Base-by-base conservation (phyloP, 1,140 invertebrate genomes). In the Argopecten irradians region DNA sequence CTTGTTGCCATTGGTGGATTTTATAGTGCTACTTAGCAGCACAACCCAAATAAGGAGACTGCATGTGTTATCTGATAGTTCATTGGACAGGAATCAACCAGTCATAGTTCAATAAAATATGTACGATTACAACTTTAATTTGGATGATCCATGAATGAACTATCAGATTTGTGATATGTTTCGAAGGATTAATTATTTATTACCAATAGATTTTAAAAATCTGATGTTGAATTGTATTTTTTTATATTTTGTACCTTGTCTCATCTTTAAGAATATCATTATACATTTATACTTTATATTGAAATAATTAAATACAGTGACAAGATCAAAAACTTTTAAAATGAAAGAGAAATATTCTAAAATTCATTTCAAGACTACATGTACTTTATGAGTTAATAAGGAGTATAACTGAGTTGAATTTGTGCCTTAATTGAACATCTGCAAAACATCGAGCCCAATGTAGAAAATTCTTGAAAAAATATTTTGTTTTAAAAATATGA, bases 141-240 rank as follows among this genome's bases (percentile, higher is more conserved):
- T 22, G 55, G 8, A 19, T 11, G 14, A 55, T 11, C 28, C 5
- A 71, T 71, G 55, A 71, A 71, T 39, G 36, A 13, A 39, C 55
- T 3, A 28, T 71, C 55, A 71, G 55, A 71, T 71, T 71, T 71
- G 55, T 71, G 55, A 71, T 71, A 71, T 71, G n/a, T 71, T 71
- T 28, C n/a, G 16, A 2, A 28, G 55, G n/a, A 71, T 28, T 28
- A 71, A 71, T n/a, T n/a, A n/a, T 71, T 71, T n/a, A 71, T 71
- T n/a, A 71, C 13, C 36, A 39, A 13, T 39, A 39, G 16, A 11
- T 28, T 28, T 28, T 28, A 28, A 71, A 71, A 39, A 39, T 39
- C 36, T 28, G n/a, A 16, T 71, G n/a, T 71, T 71, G 55, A 71
- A 71, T 28, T 71, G 22, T 71, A 71, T 71, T 71, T 71, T n/a